Evolutionary conservation across 1,140 invertebrate genomes (phyloP).

Genomic region (Trichonephila clavipes): DNA sequence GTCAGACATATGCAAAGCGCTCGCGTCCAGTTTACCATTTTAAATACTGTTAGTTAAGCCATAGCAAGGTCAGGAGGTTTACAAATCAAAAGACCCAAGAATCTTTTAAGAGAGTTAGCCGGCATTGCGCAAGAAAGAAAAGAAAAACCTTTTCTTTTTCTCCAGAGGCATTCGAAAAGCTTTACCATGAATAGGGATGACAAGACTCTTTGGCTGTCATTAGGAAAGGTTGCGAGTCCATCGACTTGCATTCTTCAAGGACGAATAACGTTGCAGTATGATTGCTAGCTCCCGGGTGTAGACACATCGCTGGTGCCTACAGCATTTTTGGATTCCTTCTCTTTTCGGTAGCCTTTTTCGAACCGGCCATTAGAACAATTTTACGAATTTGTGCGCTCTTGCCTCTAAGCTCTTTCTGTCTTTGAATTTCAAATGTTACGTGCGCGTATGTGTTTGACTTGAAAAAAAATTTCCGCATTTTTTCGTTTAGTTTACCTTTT

Average conservation of each 20-base stretch:
- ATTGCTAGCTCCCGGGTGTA: conserved; percentile 1
- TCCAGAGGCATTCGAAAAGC: neutral
- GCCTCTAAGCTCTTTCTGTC: neutral
- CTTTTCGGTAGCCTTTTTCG: neutral
- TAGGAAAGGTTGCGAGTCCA: conserved; percentile 33
- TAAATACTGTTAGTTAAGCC: too few relatives aligned
- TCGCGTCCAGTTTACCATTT: too few relatives aligned
- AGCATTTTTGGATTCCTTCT: neutral
- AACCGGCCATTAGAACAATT: neutral
- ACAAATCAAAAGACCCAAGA: too few relatives aligned
- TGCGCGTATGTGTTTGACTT: neutral
- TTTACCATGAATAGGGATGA: neutral
- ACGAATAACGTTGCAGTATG: conserved; percentile 61
- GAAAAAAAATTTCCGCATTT: conserved; percentile 3
- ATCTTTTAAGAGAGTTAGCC: too few relatives aligned
- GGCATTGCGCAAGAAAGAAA: neutral
- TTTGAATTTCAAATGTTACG: neutral
- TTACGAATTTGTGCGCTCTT: neutral
- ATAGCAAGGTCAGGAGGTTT: too few relatives aligned
- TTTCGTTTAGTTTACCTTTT: neutral
- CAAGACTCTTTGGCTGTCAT: conserved; percentile 33
- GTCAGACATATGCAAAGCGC: too few relatives aligned
- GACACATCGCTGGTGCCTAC: neutral
- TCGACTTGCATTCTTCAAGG: conserved; percentile 47
- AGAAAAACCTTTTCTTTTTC: neutral